Base-by-base conservation (phyloP, 2,797 vertebrate species). In the Myotis planiceps region DNA sequence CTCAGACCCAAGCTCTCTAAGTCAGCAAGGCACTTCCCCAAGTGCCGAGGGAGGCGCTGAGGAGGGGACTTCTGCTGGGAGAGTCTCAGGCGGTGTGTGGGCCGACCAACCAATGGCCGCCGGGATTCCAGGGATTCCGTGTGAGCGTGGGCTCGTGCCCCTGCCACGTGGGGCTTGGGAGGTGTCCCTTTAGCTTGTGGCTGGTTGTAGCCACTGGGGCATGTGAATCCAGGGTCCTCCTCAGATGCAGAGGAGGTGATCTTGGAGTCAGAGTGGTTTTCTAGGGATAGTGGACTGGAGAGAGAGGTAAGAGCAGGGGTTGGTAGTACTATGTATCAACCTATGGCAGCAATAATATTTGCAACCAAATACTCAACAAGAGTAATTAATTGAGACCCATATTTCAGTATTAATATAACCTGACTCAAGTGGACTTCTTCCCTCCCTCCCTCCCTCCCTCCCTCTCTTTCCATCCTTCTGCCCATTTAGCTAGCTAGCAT, bases 141-240 rank as follows among this genome's bases (percentile, higher is more conserved):
- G 1, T 15, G 32, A 21, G 10, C 0, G 0, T 0, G 6, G 32
- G 27, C 27, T 71, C 1, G 0, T 25, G 49, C 4, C 15, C 53
- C 39, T 9, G 21, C 47, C 10, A 3, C 2, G 2, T 0, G 13
- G 58, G 34, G 42, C 14, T 74, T 29, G 55, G 69, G 55, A 60
- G 45, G 63, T 21, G 32, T 1, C 5, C 34, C 27, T 39, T 3
- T 3, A 65, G 65, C 37, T 21, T 1, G 6, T 16, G 27, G 34
- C 29, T 39, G 18, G 69, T 39, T 72, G 13, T 5, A 75, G 27
- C n/a, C 12, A 12, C 63, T 1, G 25, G 32, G 13, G 14, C 4
- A 45, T 6, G 5, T 29, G 81, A 81, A 53, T 21, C 6, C 6
- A 9, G 68, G 58, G 42, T 42, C 32, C 15, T 32, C 47, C 23